These are phyloP conservation scores for Emesis castigata DNA, from an alignment of 2,888 invertebrate species.

Conservation along the genomic window DNA sequence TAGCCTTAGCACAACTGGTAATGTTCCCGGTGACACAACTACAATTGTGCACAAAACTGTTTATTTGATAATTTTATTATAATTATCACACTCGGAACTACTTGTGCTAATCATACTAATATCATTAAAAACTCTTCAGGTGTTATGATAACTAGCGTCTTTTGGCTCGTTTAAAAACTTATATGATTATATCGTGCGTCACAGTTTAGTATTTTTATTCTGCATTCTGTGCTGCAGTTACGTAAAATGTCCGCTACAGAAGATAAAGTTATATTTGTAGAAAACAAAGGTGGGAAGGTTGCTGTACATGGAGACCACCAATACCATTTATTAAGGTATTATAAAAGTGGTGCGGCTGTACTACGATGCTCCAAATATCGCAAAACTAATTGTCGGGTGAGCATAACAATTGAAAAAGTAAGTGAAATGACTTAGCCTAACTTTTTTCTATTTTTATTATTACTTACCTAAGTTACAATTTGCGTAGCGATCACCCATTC, in stretches of 20 bases:
- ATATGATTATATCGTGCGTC: not conserved
- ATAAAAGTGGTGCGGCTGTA: slow-evolving; percentile 1
- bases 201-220: not conserved
- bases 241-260: not conserved
- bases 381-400: not conserved
- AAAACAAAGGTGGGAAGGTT: not conserved
- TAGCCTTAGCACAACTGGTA: not conserved
- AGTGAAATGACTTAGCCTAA: not conserved
- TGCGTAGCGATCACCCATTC: not conserved
- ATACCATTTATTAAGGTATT: slow-evolving; percentile 1
- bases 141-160: not conserved
- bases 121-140: not conserved
- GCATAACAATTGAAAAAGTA: not conserved
- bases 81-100: not conserved
- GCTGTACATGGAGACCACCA: not conserved
- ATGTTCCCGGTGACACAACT: not conserved
- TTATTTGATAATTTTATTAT: not conserved
- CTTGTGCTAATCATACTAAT: not conserved
- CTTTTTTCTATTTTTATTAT: not conserved
- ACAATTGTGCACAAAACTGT: not conserved
- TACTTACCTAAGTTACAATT: not conserved
- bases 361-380: not conserved
- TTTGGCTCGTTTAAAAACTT: not conserved
- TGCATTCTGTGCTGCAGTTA: not conserved
- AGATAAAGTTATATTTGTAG: not conserved